Evolutionary conservation across 2,888 invertebrate genomes (phyloP).

Genomic region (Hypomecis atomaria): DNA sequence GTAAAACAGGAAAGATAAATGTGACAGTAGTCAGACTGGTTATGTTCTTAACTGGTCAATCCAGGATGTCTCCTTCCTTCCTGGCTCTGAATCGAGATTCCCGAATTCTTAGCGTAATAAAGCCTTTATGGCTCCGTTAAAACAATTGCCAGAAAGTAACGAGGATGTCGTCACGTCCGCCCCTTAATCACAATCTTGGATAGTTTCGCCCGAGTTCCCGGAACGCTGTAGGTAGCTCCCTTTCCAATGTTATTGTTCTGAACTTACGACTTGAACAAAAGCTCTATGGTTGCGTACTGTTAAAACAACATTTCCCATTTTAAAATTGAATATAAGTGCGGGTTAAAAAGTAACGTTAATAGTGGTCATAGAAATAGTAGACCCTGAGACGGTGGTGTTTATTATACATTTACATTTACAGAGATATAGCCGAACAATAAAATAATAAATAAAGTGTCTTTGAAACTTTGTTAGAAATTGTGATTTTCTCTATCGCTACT

Average conservation of each 20-base stretch:
- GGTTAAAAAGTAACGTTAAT: background rate
- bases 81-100: background rate
- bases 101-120: slow-evolving; percentile 2
- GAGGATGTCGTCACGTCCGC: slow-evolving; percentile 66
- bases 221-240: slow-evolving; percentile 59
- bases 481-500: slow-evolving; percentile 30
- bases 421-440: background rate
- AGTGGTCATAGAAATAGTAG: too few species aligned
- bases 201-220: slow-evolving; percentile 73
- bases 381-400: too few species aligned
- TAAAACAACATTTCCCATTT: slow-evolving; percentile 30
- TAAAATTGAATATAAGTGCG: slow-evolving; percentile 4
- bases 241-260: slow-evolving; percentile 52
- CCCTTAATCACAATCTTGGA: slow-evolving; percentile 70
- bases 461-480: background rate
- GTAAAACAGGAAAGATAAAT: background rate
- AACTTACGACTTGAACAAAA: slow-evolving; percentile 49
- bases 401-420: too few species aligned
- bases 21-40: background rate
- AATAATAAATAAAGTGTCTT: background rate
- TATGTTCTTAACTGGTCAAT: background rate
- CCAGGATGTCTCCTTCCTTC: slow-evolving; percentile 6
- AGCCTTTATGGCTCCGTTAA: slow-evolving; percentile 43
- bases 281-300: slow-evolving; percentile 44
- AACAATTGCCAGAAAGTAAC: slow-evolving; percentile 23